Evolutionary conservation across 2,888 invertebrate species (phyloP).

Genomic region (Ectemnius cavifrons): DNA sequence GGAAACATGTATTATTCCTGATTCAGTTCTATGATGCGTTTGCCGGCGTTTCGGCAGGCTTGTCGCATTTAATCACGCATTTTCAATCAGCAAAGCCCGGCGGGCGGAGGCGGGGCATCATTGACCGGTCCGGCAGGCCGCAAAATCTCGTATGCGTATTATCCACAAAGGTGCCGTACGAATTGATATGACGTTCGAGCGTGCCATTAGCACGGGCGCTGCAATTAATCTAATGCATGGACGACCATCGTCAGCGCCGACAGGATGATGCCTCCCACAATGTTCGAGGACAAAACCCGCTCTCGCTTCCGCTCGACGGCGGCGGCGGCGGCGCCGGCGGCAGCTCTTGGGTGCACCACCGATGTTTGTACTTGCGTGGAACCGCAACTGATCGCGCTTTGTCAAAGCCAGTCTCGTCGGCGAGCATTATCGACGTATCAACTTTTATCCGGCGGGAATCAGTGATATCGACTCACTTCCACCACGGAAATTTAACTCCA

Average conservation of each 20-base stretch:
- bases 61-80: conserved; percentile 16
- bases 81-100: conserved; percentile 10
- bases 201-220: conserved; percentile 14
- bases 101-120: conserved; percentile 16
- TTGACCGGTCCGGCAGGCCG: conserved; percentile 16
- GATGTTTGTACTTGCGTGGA: neutral
- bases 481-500: too few species aligned
- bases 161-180: conserved; percentile 39
- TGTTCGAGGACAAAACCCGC: conserved; percentile 11
- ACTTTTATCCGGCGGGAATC: too few species aligned
- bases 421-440: too few species aligned
- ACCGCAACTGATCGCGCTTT: neutral
- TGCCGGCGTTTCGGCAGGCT: conserved; percentile 10
- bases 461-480: too few species aligned
- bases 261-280: conserved; percentile 34
- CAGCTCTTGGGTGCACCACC: too few species aligned
- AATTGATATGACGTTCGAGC: conserved; percentile 17
- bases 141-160: conserved; percentile 39
- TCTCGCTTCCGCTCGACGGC: too few species aligned
- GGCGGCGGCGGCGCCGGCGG: too few species aligned
- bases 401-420: too few species aligned
- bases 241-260: conserved; percentile 39
- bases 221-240: conserved; percentile 54
- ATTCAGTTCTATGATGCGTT: neutral
- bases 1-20: too few species aligned